Evolutionary conservation across 2,888 invertebrate genomes (phyloP), one percentile per base, ranked within the genome.

Genomic region (Torymus texanus): DNA sequence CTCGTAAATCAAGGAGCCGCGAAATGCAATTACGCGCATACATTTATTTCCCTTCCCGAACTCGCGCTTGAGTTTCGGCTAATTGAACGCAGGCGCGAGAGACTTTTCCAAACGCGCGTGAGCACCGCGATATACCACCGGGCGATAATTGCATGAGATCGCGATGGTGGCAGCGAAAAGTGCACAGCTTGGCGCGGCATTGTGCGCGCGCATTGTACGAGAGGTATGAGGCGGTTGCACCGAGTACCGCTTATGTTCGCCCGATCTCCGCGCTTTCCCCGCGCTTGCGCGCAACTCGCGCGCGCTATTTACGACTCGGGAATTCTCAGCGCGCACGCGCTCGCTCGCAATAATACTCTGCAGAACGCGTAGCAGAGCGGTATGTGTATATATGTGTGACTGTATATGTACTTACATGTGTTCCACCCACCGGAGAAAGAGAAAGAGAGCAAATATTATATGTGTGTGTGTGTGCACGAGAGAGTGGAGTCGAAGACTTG

Each of bases 291-390:
- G 53, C 51, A 14, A 16, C 41, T 29, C 62, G 14, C 53, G 61
- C 61, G 61, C 41, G 72, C 68, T 18, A 71, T 59, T 71, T 51
- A 61, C 71, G 50, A 71, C 59, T 61, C 21, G 71, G n/a, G 18
- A 71, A 71, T 71, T 71, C 59, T 61, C 51, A 55, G 16, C n/a
- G 1, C 14, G 58, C 11, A 21, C 68, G 58, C 56, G 14, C 13
- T 68, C 59, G 51, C 18, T 53, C 18, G 66, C n/a, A 41, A 41
- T 41, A 41, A 41, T 41, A 41, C 41, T 50, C 1, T 16, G 11
- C 14, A 4, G 63, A 65, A 16, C 50, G 8, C 50, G 24, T 11
- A 21, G 21, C 21, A 2, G 21, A 21, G 2, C 21, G 21, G 21
- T 61, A 8, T 61, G 56, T 56, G 3, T 24, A 21, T 24, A 5